Base-by-base conservation (phyloP, 2,888 invertebrate species). In the Xiphydria camelus region DNA sequence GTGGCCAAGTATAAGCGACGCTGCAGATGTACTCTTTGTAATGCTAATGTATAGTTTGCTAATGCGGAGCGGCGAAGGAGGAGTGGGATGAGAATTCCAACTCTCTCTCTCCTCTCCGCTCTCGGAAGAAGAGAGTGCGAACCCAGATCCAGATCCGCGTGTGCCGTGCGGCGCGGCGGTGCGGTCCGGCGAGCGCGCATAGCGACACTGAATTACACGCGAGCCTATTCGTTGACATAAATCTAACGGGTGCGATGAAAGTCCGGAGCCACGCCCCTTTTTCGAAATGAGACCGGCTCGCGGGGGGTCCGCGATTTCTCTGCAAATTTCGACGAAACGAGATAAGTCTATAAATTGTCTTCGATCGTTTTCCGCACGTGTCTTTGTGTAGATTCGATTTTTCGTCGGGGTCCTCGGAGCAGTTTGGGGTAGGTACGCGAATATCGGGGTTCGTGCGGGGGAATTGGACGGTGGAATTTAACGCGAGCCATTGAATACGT, bases 291-390 rank as follows among this genome's bases (percentile, higher is more conserved):
- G 39, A 39, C 20, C 23, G 17, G 32, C 15, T 47, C 48, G 45
- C 46, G 54, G 39, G 57, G 44, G 35, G 48, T 40, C 49, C 50
- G 48, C 39, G 52, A 26, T 14, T 26, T 14, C 50, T 59, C 55
- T 60, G 59, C 61, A 64, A 66, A 66, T 64, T 64, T 66, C 64
- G 64, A 62, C 64, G 59, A 53, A 62, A 63, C 59, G 55, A 60
- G 60, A 64, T 62, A 64, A 64, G 64, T 55, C 59, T 64, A 62
- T 66, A 60, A 66, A 64, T 66, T 14, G 4, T 26, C 3, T 10
- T 26, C 10, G 2, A 2, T 26, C 14, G 7, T n/a, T n/a, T n/a
- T n/a, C n/a, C n/a, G n/a, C n/a, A n/a, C n/a, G n/a, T n/a, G n/a
- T n/a, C n/a, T n/a, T n/a, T n/a, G n/a, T n/a, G n/a, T n/a, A n/a